Conservation (phyloP, 1,140 invertebrate species). For the Rhyzopertha dominica region DNA sequence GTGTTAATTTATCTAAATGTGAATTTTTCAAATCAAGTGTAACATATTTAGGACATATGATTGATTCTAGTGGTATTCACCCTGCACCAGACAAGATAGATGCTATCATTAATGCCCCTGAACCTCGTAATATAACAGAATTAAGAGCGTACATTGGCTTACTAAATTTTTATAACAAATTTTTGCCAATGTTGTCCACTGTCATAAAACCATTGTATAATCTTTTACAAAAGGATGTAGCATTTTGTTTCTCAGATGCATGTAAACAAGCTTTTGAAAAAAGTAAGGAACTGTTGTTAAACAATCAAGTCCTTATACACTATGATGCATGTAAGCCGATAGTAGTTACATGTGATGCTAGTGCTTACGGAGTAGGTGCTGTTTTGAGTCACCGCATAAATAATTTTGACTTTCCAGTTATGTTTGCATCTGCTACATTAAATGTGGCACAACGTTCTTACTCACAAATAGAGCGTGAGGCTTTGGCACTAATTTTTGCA, state of each 20-base stretch:
- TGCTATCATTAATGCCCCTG: slow-evolving; percentile 31
- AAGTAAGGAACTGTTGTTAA: slow-evolving; percentile 32
- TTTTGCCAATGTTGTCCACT: slow-evolving; percentile 41
- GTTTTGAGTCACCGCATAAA: slow-evolving; percentile 36
- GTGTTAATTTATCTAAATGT: slow-evolving; percentile 33
- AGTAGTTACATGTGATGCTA: slow-evolving; percentile 38
- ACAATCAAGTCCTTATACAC: slow-evolving; percentile 29
- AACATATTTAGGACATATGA: slow-evolving; percentile 42
- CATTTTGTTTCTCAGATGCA: slow-evolving; percentile 36
- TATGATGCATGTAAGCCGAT: slow-evolving; percentile 32
- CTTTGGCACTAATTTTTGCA: slow-evolving; percentile 26
- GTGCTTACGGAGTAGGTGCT: slow-evolving; percentile 39
- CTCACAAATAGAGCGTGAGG: slow-evolving; percentile 26
- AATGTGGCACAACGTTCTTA: slow-evolving; percentile 21
- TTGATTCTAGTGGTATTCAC: slow-evolving; percentile 37
- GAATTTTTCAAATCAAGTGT: slow-evolving; percentile 31
- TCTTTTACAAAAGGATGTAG: slow-evolving; percentile 37
- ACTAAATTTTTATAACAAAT: slow-evolving; percentile 42
- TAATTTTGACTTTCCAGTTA: slow-evolving; percentile 34
- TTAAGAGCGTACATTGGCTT: slow-evolving; percentile 43
- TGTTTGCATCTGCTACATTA: slow-evolving; percentile 34
- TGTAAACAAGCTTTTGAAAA: slow-evolving; percentile 36
- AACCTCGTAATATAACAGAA: slow-evolving; percentile 36
- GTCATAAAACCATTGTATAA: slow-evolving; percentile 41
- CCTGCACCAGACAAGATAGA: slow-evolving; percentile 41